Evolutionary conservation across 1,140 invertebrate species (phyloP).

Genomic region (Heliconius melpomene): DNA sequence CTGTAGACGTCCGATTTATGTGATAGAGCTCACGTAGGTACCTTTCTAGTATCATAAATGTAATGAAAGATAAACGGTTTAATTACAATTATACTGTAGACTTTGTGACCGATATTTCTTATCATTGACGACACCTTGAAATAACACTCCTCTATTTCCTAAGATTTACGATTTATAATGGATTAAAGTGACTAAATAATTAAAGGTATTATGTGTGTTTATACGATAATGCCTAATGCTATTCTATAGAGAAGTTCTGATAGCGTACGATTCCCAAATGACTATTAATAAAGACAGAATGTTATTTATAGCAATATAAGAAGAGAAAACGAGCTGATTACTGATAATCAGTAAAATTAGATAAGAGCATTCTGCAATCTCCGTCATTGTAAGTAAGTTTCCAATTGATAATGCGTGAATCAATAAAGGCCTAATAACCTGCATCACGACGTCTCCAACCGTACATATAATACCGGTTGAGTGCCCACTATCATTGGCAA

Average conservation of each 20-base stretch:
- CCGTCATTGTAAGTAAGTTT: neutral
- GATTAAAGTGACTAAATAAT: constrained; percentile 1
- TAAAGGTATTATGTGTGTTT: neutral
- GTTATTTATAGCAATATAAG: neutral
- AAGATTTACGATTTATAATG: constrained; percentile 15
- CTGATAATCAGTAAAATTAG: too few species aligned
- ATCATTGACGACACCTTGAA: constrained; percentile 24
- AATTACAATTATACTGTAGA: constrained; percentile 33
- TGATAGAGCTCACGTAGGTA: constrained; percentile 50
- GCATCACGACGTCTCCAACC: constrained; percentile 34
- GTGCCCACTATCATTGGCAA: constrained; percentile 50
- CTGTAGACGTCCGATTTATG: constrained; percentile 21
- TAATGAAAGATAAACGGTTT: constrained; percentile 54
- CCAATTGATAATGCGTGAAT: constrained; percentile 25
- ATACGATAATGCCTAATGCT: neutral
- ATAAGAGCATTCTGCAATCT: neutral
- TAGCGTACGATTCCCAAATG: neutral
- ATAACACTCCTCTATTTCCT: constrained; percentile 25
- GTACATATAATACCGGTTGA: constrained; percentile 42
- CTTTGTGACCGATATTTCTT: constrained; percentile 40
- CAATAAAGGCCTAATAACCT: constrained; percentile 36
- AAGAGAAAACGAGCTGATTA: neutral
- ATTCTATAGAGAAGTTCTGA: neutral
- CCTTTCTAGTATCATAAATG: constrained; percentile 40
- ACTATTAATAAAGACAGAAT: neutral